phyloP scores from a whole-genome alignment of 2,797 vertebrate species.

The Acipenser ruthenus region DNA sequence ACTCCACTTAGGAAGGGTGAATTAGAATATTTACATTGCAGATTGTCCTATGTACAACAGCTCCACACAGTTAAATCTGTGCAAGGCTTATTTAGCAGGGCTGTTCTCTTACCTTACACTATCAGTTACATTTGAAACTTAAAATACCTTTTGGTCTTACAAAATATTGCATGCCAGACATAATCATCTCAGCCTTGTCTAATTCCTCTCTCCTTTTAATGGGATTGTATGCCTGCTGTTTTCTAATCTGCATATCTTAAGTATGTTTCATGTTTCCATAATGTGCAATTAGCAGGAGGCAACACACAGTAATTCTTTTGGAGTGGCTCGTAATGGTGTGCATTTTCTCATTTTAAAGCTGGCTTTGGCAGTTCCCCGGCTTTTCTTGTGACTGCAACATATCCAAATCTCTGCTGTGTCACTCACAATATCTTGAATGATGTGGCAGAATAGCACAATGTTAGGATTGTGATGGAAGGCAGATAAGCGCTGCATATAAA shows the following conservation, averaged over 20 bases:
- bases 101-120: no score
- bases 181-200: no score
- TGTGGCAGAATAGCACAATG: constrained; percentile 11
- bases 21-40: no score
- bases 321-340: neutral
- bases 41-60: no score
- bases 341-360: neutral
- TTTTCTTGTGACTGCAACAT: neutral
- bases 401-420: constrained; percentile 10
- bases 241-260: neutral
- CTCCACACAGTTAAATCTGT: no score
- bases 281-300: neutral
- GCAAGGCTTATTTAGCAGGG: no score
- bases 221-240: no score
- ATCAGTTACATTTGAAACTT: no score
- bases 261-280: constrained; percentile 6
- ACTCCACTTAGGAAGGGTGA: no score
- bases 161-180: no score
- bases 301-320: neutral
- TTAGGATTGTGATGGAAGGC: constrained; percentile 4
- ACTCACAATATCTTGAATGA: constrained; percentile 7
- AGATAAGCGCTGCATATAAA: constrained; percentile 5
- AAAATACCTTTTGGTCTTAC: no score
- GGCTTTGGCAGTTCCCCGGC: neutral
- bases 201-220: no score